phyloP scores from a whole-genome alignment of 1,140 invertebrate species.

The Microplitis mediator region DNA sequence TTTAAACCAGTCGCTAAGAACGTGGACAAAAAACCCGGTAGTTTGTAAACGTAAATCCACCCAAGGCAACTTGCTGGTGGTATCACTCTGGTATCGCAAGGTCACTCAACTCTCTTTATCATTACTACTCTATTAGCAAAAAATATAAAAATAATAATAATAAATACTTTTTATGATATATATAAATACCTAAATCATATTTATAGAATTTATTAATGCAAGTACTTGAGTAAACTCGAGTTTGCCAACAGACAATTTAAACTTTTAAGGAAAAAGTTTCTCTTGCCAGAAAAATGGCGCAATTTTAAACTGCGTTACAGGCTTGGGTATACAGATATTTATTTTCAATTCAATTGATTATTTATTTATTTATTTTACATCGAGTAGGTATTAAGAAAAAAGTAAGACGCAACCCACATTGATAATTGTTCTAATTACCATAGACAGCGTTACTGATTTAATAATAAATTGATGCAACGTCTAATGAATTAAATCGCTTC shows the following conservation, averaged over 20 bases:
- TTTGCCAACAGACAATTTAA: no score
- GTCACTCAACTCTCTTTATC: slow-evolving; percentile 33
- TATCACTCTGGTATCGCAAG: slow-evolving; percentile 1
- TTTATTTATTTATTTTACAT: neutral
- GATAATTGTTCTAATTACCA: slow-evolving; percentile 29
- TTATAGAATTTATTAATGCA: no score
- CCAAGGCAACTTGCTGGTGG: no score
- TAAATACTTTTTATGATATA: no score
- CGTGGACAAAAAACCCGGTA: slow-evolving; percentile 40
- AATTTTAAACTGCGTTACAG: neutral
- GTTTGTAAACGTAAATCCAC: slow-evolving; percentile 23
- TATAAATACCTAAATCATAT: no score
- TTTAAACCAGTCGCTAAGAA: neutral
- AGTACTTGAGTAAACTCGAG: no score
- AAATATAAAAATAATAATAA: no score
- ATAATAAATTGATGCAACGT: slow-evolving; percentile 14
- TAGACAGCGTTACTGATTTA: slow-evolving; percentile 25
- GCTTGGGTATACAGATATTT: no score
- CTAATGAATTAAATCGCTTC: neutral
- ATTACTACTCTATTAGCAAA: no score
- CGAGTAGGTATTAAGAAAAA: neutral
- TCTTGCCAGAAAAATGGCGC: no score
- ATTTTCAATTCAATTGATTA: no score
- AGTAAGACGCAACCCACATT: neutral
- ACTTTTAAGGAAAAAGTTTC: no score